Conservation (phyloP, 2,888 invertebrate genomes). For the Lycaena phlaeas region DNA sequence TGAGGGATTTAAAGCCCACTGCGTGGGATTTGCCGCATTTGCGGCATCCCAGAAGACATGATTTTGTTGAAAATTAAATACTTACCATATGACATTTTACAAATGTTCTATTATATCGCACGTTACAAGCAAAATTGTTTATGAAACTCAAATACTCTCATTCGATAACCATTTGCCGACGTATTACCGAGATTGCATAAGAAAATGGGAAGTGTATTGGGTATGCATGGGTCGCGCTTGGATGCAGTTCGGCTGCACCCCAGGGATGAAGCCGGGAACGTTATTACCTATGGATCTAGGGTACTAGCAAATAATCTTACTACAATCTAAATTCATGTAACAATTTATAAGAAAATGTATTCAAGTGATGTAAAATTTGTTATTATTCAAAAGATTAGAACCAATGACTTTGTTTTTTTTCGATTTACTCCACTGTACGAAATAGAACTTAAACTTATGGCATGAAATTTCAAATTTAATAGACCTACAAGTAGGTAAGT, state of each 20-base stretch:
- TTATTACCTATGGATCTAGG: conserved; percentile 4
- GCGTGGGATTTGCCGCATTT: conserved; percentile 77
- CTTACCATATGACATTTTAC: too few species aligned
- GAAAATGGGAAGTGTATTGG: conserved; percentile 28
- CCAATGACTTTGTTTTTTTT: too few species aligned
- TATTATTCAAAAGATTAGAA: too few species aligned
- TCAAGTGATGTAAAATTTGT: too few species aligned
- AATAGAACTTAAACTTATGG: too few species aligned
- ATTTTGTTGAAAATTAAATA: conserved; percentile 25
- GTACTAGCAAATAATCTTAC: background rate
- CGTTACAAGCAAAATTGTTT: background rate
- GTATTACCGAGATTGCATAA: conserved; percentile 22
- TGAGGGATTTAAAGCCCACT: conserved; percentile 87
- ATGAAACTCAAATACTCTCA: conserved; percentile 10
- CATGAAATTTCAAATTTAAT: too few species aligned
- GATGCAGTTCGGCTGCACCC: conserved; percentile 27
- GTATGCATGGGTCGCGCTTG: conserved; percentile 33
- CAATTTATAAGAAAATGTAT: too few species aligned
- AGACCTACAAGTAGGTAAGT: too few species aligned
- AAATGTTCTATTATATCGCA: too few species aligned
- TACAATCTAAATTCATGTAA: conserved; percentile 3
- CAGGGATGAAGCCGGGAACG: background rate
- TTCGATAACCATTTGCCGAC: conserved; percentile 18
- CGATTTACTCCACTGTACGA: too few species aligned
- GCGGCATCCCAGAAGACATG: conserved; percentile 77